A percentile compares a stretch with the other conserved stretches of the same genome.
Evolutionary conservation across 30 jellyfish, hydroid and myxozoan species (phyloP).

Genomic region (Euphysa ruthae): DNA sequence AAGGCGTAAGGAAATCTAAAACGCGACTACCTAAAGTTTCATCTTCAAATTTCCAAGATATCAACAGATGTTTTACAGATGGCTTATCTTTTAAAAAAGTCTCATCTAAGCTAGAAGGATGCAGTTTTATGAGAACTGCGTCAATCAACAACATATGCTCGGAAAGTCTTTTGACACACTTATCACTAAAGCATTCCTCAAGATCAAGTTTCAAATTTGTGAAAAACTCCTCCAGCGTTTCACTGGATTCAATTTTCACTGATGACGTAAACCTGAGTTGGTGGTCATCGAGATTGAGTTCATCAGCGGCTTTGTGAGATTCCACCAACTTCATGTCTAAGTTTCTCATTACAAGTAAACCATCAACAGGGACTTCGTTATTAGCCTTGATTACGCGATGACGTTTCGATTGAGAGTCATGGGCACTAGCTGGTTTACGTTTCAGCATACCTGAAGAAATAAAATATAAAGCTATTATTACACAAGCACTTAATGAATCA

Average conservation of each 20-base stretch:
- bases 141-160: slow-evolving; percentile 66
- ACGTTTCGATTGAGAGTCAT: slow-evolving; percentile 46
- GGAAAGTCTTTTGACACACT: slow-evolving; percentile 54
- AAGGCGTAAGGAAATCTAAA: slow-evolving; percentile 45
- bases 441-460: slow-evolving; percentile 2
- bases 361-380: slow-evolving; percentile 70
- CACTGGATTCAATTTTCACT: slow-evolving; percentile 54
- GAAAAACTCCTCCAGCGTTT: slow-evolving; percentile 48
- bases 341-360: slow-evolving; percentile 75
- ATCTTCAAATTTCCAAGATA: slow-evolving; percentile 44
- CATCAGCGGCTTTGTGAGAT: slow-evolving; percentile 2
- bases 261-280: slow-evolving; percentile 86
- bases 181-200: slow-evolving; percentile 60
- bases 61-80: slow-evolving; percentile 5
- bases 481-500: too few species aligned
- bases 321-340: slow-evolving; percentile 35
- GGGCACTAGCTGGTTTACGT: slow-evolving; percentile 23
- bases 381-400: slow-evolving; percentile 56
- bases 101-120: neutral
- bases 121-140: slow-evolving; percentile 59
- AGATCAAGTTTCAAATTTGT: slow-evolving; percentile 47
- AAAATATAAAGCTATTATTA: too few species aligned
- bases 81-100: neutral
- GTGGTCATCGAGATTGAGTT: slow-evolving; percentile 63
- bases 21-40: slow-evolving; percentile 77